These are phyloP conservation scores for Tetrapedia diversipes DNA, from an alignment of 2,888 invertebrate species.

Conservation along the genomic window DNA sequence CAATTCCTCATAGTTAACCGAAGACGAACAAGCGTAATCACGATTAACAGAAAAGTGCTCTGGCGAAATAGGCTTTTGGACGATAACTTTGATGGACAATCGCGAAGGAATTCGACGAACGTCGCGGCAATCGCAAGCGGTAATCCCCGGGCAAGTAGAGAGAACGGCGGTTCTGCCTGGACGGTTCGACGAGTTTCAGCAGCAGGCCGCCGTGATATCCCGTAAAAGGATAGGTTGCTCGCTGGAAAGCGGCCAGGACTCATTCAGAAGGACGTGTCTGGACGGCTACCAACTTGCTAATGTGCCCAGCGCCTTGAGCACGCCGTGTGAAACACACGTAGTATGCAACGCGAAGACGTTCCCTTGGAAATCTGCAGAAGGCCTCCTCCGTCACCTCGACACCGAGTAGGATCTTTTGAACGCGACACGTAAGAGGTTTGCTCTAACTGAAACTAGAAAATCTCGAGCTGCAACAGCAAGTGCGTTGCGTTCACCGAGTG, in stretches of 20 bases:
- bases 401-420: neutral
- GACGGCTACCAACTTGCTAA: slow-evolving; percentile 77
- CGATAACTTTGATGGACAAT: slow-evolving; percentile 36
- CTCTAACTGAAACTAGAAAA: too few species aligned
- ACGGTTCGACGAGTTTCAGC: slow-evolving; percentile 45
- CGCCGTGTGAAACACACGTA: slow-evolving; percentile 50
- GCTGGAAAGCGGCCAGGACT: slow-evolving; percentile 74
- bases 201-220: slow-evolving; percentile 51
- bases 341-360: slow-evolving; percentile 12
- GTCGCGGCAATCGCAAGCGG: slow-evolving; percentile 44
- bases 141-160: slow-evolving; percentile 47
- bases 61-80: too few species aligned
- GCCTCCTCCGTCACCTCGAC: neutral
- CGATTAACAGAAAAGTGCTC: neutral
- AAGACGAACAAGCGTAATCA: too few species aligned
- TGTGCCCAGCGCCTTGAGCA: slow-evolving; percentile 65
- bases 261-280: slow-evolving; percentile 76
- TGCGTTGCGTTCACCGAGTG: too few species aligned
- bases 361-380: neutral
- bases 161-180: slow-evolving; percentile 46
- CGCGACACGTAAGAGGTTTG: too few species aligned
- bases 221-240: slow-evolving; percentile 61
- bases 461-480: too few species aligned
- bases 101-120: slow-evolving; percentile 42
- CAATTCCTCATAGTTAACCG: too few species aligned